Evolutionary conservation across 1,140 invertebrate species (phyloP).

Genomic region (Macrobrachium nipponense): DNA sequence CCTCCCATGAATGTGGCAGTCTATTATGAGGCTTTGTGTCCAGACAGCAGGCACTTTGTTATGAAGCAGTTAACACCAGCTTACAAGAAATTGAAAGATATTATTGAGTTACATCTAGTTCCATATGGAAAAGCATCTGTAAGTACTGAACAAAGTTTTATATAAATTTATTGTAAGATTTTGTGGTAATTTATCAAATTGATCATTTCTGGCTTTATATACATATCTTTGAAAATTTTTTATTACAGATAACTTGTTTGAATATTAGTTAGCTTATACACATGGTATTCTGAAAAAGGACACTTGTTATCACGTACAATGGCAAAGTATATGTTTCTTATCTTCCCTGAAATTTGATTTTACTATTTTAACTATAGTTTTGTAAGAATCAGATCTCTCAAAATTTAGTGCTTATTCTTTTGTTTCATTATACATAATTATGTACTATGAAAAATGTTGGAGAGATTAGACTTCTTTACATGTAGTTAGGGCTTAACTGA

Average conservation of each 20-base stretch:
- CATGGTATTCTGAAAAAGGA: too few species aligned
- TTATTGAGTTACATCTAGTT: constrained; percentile 65
- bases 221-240: background rate
- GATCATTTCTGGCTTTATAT: background rate
- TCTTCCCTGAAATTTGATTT: too few species aligned
- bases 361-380: too few species aligned
- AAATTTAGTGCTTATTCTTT: too few species aligned
- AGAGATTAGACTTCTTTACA: too few species aligned
- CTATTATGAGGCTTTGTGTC: constrained; percentile 69
- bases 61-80: constrained; percentile 65
- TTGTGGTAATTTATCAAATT: background rate
- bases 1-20: constrained; percentile 56
- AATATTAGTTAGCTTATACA: too few species aligned
- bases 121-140: constrained; percentile 70
- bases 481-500: too few species aligned
- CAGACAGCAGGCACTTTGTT: constrained; percentile 68
- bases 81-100: constrained; percentile 65
- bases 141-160: constrained; percentile 34
- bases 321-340: too few species aligned
- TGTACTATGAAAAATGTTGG: too few species aligned
- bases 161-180: background rate
- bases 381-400: too few species aligned
- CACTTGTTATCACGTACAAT: too few species aligned
- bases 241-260: background rate
- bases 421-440: too few species aligned